These are phyloP conservation scores for Nyleta sp. DNA, from an alignment of 2,888 invertebrate genomes.

Conservation along the genomic window DNA sequence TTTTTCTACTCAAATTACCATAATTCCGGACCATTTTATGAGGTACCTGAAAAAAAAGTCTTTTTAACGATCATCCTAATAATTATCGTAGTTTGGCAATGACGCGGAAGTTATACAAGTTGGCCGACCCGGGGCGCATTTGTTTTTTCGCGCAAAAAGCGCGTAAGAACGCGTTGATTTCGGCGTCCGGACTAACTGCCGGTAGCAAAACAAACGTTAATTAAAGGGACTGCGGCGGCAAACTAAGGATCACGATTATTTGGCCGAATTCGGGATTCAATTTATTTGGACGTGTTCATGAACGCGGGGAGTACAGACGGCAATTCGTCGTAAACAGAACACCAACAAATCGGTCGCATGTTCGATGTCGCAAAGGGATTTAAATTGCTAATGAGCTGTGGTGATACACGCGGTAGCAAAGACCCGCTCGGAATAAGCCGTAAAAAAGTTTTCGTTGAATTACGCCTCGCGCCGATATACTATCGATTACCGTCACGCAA, in stretches of 20 bases:
- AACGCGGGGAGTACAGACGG: constrained; percentile 14
- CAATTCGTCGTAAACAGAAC: constrained; percentile 58
- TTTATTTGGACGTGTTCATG: constrained; percentile 53
- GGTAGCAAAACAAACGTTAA: constrained; percentile 46
- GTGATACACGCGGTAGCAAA: constrained; percentile 46
- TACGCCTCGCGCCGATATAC: constrained; percentile 32
- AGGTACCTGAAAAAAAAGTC: too few relatives aligned
- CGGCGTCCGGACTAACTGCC: too few relatives aligned
- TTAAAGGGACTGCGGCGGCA: constrained; percentile 35
- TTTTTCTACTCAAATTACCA: too few relatives aligned
- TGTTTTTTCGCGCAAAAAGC: too few relatives aligned
- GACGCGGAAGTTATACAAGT: too few relatives aligned
- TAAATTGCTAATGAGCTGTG: constrained; percentile 66
- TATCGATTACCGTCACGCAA: constrained; percentile 25
- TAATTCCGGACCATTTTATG: too few relatives aligned
- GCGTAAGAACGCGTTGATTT: background rate
- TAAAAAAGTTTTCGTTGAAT: constrained; percentile 48
- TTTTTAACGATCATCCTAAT: too few relatives aligned
- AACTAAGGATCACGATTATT: constrained; percentile 52
- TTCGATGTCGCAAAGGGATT: constrained; percentile 65
- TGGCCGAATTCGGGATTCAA: constrained; percentile 51
- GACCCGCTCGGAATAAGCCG: constrained; percentile 25
- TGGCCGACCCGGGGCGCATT: too few relatives aligned
- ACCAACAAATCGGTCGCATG: constrained; percentile 63
- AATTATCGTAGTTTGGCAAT: too few relatives aligned